These are phyloP conservation scores for Ceyx melanurus DNA, from an alignment of 2,113 vertebrate species.

Conservation along the genomic window DNA sequence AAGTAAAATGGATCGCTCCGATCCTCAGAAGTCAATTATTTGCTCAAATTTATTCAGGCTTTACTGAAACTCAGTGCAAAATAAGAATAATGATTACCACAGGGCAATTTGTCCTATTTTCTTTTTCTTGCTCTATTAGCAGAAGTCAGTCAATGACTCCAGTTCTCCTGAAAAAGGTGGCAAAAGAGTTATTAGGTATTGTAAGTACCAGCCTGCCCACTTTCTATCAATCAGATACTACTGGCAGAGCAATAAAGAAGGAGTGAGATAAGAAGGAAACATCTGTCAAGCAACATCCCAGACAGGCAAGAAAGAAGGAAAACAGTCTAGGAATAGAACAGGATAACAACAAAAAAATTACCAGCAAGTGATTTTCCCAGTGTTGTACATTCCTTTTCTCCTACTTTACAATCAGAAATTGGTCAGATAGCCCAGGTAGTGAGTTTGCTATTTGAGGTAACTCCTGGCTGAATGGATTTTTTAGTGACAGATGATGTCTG, in stretches of 20 bases:
- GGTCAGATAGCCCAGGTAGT: not conserved
- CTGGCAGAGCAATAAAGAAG: conserved; percentile 60
- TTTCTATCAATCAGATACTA: conserved; percentile 56
- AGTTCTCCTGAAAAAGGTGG: not conserved
- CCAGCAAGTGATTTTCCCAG: not conserved
- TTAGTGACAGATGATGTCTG: conserved; percentile 3
- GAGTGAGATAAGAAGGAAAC: conserved; percentile 54
- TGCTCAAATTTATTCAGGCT: not conserved
- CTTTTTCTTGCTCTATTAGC: not conserved
- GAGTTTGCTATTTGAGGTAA: not conserved
- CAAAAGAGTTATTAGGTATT: conserved; percentile 48
- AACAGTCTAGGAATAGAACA: not conserved
- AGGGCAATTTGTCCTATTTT: not conserved
- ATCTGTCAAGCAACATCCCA: conserved; percentile 33
- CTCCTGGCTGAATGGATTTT: conserved; percentile 32
- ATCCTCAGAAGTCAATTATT: not conserved
- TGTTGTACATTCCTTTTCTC: not conserved
- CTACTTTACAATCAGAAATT: conserved; percentile 24
- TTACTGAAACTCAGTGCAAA: conserved; percentile 8
- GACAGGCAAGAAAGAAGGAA: not conserved
- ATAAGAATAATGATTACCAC: not conserved
- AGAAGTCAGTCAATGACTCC: conserved; percentile 8
- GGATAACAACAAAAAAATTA: conserved; percentile 39
- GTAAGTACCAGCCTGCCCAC: conserved; percentile 49
- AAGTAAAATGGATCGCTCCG: not conserved